Conservation (phyloP, 2,797 vertebrate species). For the Hyperoplus lanceolatus region DNA sequence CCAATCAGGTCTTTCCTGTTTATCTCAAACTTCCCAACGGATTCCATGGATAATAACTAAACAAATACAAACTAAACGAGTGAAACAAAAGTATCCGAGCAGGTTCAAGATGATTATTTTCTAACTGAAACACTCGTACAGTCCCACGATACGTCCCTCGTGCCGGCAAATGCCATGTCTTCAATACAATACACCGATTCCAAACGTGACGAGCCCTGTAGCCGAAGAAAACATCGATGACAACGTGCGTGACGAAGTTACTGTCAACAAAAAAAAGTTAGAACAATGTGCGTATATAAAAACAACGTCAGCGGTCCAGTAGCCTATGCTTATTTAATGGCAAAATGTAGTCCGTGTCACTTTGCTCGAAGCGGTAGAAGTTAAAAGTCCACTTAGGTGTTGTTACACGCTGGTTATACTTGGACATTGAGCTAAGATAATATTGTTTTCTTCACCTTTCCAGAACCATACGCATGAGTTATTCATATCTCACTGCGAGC, state of each 20-base stretch:
- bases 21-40: conserved; percentile 96
- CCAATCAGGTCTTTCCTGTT: conserved; percentile 95
- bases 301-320: background rate
- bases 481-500: conserved; percentile 60
- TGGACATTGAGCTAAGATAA: conserved; percentile 41
- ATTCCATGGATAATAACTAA: conserved; percentile 85
- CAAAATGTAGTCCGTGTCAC: background rate
- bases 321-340: background rate
- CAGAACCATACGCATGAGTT: conserved; percentile 33
- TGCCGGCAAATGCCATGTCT: conserved; percentile 79
- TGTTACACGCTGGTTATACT: conserved; percentile 22
- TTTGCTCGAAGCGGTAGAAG: background rate
- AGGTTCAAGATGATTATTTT: conserved; percentile 64
- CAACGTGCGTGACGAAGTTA: conserved; percentile 34
- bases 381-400: background rate
- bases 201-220: conserved; percentile 55
- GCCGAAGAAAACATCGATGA: background rate
- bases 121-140: conserved; percentile 53
- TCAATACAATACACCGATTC: conserved; percentile 48
- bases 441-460: conserved; percentile 66
- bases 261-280: conserved; percentile 39
- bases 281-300: conserved; percentile 39
- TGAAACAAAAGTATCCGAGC: conserved; percentile 22
- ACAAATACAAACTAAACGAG: background rate
- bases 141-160: conserved; percentile 64